Conservation (phyloP, 2,888 invertebrate species). For the Drosophila acutilabella region DNA sequence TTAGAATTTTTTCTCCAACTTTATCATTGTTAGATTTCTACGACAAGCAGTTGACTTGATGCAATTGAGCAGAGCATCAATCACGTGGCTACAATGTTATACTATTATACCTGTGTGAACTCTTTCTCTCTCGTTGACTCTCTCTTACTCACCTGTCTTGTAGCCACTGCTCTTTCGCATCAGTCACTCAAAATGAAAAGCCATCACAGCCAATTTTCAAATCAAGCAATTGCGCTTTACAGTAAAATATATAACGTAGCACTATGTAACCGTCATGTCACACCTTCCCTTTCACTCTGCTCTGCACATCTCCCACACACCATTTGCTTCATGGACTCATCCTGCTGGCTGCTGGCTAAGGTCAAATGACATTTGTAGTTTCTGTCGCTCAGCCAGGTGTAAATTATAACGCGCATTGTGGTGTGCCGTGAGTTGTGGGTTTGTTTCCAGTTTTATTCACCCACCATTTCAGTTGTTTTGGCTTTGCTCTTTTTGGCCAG, state of each 20-base stretch:
- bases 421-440: slow-evolving; percentile 59
- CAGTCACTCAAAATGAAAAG: slow-evolving; percentile 69
- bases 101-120: slow-evolving; percentile 30
- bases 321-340: slow-evolving; percentile 6
- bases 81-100: slow-evolving; percentile 45
- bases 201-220: slow-evolving; percentile 76
- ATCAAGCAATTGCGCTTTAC: slow-evolving; percentile 75
- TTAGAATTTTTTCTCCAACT: neutral
- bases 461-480: slow-evolving; percentile 39
- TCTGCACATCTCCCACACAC: slow-evolving; percentile 2
- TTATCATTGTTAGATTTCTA: neutral
- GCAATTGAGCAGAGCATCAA: slow-evolving; percentile 51
- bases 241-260: slow-evolving; percentile 72
- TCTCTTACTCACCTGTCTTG: neutral
- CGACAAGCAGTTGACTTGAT: slow-evolving; percentile 25
- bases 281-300: neutral
- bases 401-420: slow-evolving; percentile 80
- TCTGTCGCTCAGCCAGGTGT: slow-evolving; percentile 67
- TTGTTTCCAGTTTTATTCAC: slow-evolving; percentile 11
- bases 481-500: slow-evolving; percentile 54
- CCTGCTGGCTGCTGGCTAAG: slow-evolving; percentile 48
- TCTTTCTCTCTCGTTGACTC: neutral
- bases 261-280: slow-evolving; percentile 56
- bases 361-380: slow-evolving; percentile 78
- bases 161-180: slow-evolving; percentile 25